These are phyloP conservation scores for Leptoteleia sp. DNA, from an alignment of 1,140 invertebrate genomes.

Conservation along the genomic window DNA sequence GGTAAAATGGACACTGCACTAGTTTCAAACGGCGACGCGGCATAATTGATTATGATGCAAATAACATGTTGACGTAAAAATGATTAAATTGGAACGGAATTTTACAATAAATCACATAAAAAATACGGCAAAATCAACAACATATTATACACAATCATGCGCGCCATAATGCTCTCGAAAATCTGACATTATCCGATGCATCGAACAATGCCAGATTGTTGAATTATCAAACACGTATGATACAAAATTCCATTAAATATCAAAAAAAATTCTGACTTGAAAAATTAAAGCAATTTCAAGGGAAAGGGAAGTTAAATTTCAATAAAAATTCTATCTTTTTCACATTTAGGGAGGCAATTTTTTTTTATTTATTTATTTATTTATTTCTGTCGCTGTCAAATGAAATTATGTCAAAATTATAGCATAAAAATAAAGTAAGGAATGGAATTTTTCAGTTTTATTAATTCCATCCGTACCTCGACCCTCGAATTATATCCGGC, in stretches of 20 bases:
- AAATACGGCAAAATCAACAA: not conserved
- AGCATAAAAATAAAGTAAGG: not conserved
- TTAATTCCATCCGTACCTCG: constrained; percentile 34
- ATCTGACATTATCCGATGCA: no score
- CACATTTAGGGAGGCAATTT: no score
- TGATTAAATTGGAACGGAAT: not conserved
- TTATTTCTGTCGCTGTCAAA: not conserved
- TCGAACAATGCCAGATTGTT: no score
- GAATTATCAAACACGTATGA: no score
- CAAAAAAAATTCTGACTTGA: no score
- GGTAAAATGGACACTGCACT: constrained; percentile 4
- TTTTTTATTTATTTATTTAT: not conserved
- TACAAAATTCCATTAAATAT: no score
- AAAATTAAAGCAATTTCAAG: no score
- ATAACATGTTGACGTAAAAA: not conserved
- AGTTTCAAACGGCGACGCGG: not conserved
- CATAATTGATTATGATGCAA: not conserved
- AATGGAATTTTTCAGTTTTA: not conserved
- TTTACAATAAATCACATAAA: not conserved
- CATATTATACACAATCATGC: not conserved
- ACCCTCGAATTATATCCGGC: constrained; percentile 35
- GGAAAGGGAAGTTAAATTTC: no score
- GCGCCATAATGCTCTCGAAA: not conserved
- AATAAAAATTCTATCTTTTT: no score
- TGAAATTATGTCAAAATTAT: no score